A percentile compares a stretch with the other conserved stretches of the same genome.
Conservation (phyloP, 2,888 invertebrate genomes). For the Acronicta aceris region DNA sequence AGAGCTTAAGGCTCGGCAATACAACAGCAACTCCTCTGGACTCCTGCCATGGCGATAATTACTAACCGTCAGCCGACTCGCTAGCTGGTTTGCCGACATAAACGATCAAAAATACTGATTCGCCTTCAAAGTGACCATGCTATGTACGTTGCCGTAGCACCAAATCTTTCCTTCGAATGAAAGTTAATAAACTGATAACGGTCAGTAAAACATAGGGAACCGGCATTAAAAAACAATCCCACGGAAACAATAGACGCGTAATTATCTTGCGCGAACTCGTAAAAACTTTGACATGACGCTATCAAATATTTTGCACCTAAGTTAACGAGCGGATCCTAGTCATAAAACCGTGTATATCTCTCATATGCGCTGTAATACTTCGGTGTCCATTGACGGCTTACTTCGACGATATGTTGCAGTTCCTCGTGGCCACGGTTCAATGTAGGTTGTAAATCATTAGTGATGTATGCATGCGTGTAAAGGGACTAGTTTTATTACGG, state of each 20-base stretch:
- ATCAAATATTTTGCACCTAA: constrained; percentile 84
- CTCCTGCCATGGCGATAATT: no score
- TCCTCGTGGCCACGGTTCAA: constrained; percentile 49
- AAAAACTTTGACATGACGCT: constrained; percentile 73
- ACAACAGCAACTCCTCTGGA: no score
- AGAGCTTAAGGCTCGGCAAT: no score
- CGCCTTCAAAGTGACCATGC: no score
- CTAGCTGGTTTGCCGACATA: no score
- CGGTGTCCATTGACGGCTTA: constrained; percentile 36
- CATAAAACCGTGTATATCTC: constrained; percentile 53
- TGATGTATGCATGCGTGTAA: constrained; percentile 82
- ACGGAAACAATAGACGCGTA: constrained; percentile 76
- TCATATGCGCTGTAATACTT: constrained; percentile 39
- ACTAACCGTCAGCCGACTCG: no score
- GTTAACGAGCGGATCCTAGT: constrained; percentile 61
- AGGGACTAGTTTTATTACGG: constrained; percentile 80
- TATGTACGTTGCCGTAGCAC: neutral
- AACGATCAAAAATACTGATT: no score
- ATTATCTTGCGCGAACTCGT: constrained; percentile 74
- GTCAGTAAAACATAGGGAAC: neutral
- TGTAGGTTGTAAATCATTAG: constrained; percentile 76
- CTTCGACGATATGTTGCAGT: neutral
- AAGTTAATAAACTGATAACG: constrained; percentile 50
- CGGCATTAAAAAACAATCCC: constrained; percentile 64
- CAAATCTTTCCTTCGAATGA: constrained; percentile 17